Evolutionary conservation across 2,888 invertebrate genomes (phyloP), one percentile per base, ranked within the genome.

Genomic region (Eupithecia pulchellata): DNA sequence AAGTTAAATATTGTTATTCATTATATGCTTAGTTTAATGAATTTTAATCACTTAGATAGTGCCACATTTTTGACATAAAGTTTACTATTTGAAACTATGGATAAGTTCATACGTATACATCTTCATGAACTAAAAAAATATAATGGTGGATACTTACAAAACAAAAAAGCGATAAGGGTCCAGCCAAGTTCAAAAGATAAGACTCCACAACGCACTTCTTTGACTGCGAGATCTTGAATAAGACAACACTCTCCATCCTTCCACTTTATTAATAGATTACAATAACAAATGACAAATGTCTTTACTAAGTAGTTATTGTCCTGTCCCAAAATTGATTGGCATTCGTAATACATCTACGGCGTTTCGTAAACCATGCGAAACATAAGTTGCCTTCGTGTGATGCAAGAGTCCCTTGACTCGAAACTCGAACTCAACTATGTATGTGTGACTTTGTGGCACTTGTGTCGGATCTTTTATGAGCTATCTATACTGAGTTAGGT

Each of bases 351-450:
- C 64, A 67, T 69, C 58, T 34, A 66, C 52, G 14, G 64, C 25
- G 57, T 77, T 75, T 77, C 74, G 77, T 72, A 76, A 77, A 72
- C 66, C 20, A 76, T 66, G 64, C 73, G 70, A 68, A 77, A 74
- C 74, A 58, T 65, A 62, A 39, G 74, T 71, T 70, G 73, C 72
- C 64, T 70, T 42, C 68, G 69, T 58, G 62, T 60, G 36, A 70
- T 74, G 75, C 66, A 76, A 76, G 66, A 72, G 60, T 25, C 77
- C 77, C 76, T 77, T 77, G 75, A 76, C 73, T 77, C 20, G 67
- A 60, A 69, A 74, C 71, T 72, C 62, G 67, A 69, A 68, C 70
- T 68, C 66, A 66, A 64, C 66, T 69, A 36, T 52, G 67, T 69
- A 36, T 52, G 67, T 66, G 70, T 73, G 69, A 69, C 55, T 73